Conservation (phyloP, 1,140 invertebrate genomes). For the Drosophila tristis region DNA sequence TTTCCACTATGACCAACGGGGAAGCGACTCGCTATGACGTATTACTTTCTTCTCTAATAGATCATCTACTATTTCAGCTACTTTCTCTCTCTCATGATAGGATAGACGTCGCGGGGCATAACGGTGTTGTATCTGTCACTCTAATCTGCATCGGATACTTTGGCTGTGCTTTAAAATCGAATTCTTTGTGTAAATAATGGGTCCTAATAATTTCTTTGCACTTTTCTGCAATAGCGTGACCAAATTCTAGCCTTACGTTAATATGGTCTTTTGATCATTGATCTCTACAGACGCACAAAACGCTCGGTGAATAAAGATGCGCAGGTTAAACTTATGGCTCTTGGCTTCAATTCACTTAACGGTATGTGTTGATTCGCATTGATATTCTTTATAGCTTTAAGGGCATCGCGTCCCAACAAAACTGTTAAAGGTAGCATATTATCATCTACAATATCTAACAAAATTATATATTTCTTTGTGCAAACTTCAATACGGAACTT, state of each 20-base stretch:
- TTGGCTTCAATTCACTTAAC: too few relatives aligned
- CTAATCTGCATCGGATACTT: not conserved
- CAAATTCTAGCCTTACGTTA: too few relatives aligned
- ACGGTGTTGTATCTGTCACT: not conserved
- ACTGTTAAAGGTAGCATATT: conserved; percentile 3
- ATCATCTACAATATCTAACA: conserved; percentile 2
- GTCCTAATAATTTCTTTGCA: too few relatives aligned
- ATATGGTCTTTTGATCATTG: too few relatives aligned
- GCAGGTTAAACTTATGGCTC: too few relatives aligned
- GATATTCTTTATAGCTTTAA: not conserved
- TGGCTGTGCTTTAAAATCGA: not conserved
- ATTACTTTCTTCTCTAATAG: not conserved
- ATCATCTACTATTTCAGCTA: conserved; percentile 1
- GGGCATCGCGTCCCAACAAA: not conserved
- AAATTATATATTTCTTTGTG: not conserved
- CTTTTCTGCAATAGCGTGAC: too few relatives aligned
- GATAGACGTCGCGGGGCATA: not conserved
- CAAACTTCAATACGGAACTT: not conserved
- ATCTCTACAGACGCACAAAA: too few relatives aligned
- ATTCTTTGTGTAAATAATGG: too few relatives aligned
- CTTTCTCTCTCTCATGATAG: not conserved
- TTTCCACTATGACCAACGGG: conserved; percentile 14
- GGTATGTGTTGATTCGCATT: too few relatives aligned
- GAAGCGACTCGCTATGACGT: not conserved
- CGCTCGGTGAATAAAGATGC: too few relatives aligned